A percentile compares a stretch with the other conserved stretches of the same genome.
Conservation (phyloP, 1,140 invertebrate genomes). For the Cryptotermes secundus region DNA sequence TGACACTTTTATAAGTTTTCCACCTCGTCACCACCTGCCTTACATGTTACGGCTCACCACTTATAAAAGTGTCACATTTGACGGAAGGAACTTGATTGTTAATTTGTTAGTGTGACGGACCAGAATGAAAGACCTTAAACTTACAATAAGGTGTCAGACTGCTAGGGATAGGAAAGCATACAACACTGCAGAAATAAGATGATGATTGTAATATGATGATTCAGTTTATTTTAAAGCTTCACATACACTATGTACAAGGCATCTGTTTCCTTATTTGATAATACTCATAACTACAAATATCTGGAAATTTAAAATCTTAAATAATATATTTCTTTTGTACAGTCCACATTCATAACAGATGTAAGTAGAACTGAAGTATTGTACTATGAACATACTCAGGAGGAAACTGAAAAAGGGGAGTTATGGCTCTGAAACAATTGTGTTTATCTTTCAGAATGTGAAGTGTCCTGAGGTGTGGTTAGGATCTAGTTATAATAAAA, state of each 20-base stretch:
- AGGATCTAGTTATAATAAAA: not conserved
- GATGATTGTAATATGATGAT: not conserved
- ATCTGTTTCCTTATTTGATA: conserved; percentile 29
- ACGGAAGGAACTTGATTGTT: no score
- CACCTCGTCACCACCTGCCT: no score
- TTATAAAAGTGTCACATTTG: no score
- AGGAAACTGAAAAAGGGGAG: not conserved
- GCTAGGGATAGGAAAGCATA: no score
- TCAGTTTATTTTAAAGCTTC: conserved; percentile 36
- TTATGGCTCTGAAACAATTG: not conserved
- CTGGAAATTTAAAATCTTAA: conserved; percentile 25
- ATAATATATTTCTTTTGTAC: conserved; percentile 30
- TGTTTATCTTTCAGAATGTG: not conserved
- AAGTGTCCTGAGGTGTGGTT: not conserved
- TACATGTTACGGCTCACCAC: no score
- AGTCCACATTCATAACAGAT: conserved; percentile 33
- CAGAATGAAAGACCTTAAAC: no score
- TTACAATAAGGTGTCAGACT: no score
- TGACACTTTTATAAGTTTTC: no score
- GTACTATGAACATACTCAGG: conserved; percentile 20
- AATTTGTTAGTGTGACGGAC: no score
- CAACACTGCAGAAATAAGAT: not conserved
- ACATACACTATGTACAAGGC: conserved; percentile 37
- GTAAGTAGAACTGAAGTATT: conserved; percentile 25
- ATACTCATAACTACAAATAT: conserved; percentile 31